A percentile compares a stretch with the other conserved stretches of the same genome.
Evolutionary conservation across 23 tunicate species (phyloP).

Genomic region (Ascidia mentula): DNA sequence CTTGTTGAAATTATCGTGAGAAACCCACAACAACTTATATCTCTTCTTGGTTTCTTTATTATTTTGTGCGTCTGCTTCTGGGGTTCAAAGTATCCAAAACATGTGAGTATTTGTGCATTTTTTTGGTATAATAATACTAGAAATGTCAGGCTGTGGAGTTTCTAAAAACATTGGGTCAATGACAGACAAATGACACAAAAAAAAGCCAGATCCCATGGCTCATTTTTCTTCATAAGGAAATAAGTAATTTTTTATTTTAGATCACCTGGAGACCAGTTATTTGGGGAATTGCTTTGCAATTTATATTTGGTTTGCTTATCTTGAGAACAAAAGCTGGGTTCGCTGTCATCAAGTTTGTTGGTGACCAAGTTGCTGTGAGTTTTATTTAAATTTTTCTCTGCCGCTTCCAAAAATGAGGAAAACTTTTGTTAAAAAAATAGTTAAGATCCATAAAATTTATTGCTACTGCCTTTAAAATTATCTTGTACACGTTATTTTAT

Average conservation of each 20-base stretch:
- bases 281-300: slow-evolving; percentile 71
- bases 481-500: no score
- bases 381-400: no score
- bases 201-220: no score
- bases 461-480: neutral
- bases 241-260: slow-evolving; percentile 11
- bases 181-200: no score
- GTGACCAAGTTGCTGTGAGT: slow-evolving; percentile 73
- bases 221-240: no score
- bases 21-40: slow-evolving; percentile 43
- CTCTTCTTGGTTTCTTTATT: slow-evolving; percentile 46
- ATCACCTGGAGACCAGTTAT: slow-evolving; percentile 76
- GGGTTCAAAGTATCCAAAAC: slow-evolving; percentile 35
- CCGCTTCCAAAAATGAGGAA: neutral
- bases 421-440: neutral
- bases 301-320: slow-evolving; percentile 53
- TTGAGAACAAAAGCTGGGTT: slow-evolving; percentile 54
- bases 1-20: slow-evolving; percentile 39
- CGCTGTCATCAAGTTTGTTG: slow-evolving; percentile 49
- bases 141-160: no score
- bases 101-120: no score
- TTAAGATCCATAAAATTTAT: neutral
- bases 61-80: slow-evolving; percentile 31
- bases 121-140: no score
- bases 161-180: no score